A percentile compares a stretch with the other conserved stretches of the same genome.
Evolutionary conservation across 2,888 invertebrate species (phyloP).

Genomic region (Apotomis turbidana): DNA sequence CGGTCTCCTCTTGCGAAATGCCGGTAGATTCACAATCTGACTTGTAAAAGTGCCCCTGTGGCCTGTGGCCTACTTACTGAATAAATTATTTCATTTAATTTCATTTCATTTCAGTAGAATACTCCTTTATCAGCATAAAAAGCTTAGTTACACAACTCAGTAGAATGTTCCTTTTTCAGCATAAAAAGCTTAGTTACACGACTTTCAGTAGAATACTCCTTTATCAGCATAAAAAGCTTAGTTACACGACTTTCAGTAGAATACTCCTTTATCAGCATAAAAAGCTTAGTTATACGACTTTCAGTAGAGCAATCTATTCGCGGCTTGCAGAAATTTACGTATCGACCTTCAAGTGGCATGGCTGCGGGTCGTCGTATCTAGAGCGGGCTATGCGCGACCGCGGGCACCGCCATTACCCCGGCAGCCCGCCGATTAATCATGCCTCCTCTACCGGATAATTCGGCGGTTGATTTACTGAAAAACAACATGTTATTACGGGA

Average conservation of each 20-base stretch:
- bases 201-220: too few species aligned
- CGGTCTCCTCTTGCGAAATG: too few species aligned
- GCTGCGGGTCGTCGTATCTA: constrained; percentile 22
- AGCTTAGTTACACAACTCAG: too few species aligned
- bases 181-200: too few species aligned
- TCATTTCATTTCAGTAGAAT: background rate
- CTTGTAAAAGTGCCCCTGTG: too few species aligned
- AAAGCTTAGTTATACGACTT: too few species aligned
- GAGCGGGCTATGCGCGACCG: constrained; percentile 40
- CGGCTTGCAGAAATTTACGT: background rate
- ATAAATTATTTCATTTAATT: too few species aligned
- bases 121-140: background rate
- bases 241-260: too few species aligned
- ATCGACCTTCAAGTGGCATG: constrained; percentile 20
- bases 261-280: background rate
- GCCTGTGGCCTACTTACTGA: too few species aligned
- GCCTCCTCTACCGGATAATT: constrained; percentile 82
- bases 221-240: too few species aligned
- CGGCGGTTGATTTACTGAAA: constrained; percentile 83
- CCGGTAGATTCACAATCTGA: too few species aligned
- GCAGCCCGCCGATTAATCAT: constrained; percentile 80
- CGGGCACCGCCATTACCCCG: constrained; percentile 69
- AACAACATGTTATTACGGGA: constrained; percentile 83
- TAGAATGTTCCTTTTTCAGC: too few species aligned
- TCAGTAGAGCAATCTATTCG: background rate